Conservation (phyloP, 1,140 invertebrate genomes). For the Spodoptera frugiperda region DNA sequence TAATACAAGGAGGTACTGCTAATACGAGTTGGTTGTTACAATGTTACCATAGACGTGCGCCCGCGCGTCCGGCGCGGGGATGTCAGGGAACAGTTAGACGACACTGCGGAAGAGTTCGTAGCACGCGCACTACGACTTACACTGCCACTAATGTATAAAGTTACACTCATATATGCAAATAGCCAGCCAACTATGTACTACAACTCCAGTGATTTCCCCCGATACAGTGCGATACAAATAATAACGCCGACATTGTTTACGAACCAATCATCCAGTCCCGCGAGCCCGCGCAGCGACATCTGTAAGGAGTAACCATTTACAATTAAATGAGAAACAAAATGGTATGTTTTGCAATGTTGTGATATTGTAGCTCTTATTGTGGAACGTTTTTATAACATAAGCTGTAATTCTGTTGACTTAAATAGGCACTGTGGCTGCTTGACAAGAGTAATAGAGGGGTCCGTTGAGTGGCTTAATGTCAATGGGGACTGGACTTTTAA, state of each 20-base stretch:
- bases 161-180: constrained; percentile 42
- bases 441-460: not conserved
- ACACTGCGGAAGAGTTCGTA: not conserved
- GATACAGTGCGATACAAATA: constrained; percentile 30
- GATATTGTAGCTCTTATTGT: not conserved
- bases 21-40: constrained; percentile 20
- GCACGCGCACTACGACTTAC: constrained; percentile 3
- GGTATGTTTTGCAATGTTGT: constrained; percentile 27
- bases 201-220: constrained; percentile 40
- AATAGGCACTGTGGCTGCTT: not conserved
- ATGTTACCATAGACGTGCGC: constrained; percentile 32
- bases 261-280: constrained; percentile 19
- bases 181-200: constrained; percentile 1
- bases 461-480: not conserved
- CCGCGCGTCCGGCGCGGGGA: not conserved
- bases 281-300: not conserved
- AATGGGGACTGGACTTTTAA: not conserved
- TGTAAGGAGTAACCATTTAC: not conserved
- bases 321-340: constrained; percentile 25
- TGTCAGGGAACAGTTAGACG: constrained; percentile 36
- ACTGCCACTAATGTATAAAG: constrained; percentile 24
- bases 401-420: not conserved
- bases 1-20: constrained; percentile 26
- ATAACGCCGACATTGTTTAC: constrained; percentile 29
- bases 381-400: not conserved